Evolutionary conservation across 1,140 invertebrate species (phyloP).

Genomic region (Sarcophaga bullata): DNA sequence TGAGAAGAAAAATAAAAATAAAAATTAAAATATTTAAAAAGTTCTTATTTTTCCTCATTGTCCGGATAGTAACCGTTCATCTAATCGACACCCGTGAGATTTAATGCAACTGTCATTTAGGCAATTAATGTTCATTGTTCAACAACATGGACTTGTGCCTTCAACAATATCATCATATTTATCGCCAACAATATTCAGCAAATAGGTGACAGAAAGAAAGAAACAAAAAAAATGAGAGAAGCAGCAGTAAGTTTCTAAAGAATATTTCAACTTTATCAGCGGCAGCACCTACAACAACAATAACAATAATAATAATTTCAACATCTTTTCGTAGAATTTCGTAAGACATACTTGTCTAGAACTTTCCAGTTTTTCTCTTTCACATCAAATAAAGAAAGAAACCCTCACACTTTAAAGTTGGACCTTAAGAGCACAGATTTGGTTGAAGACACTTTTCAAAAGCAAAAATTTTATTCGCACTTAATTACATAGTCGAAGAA

Average conservation of each 20-base stretch:
- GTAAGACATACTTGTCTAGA: too few species aligned
- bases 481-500: conserved; percentile 30
- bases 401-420: not conserved
- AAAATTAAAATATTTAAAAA: too few species aligned
- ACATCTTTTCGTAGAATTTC: not conserved
- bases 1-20: too few species aligned
- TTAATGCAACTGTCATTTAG: conserved; percentile 38
- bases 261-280: too few species aligned
- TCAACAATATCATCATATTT: not conserved
- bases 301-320: not conserved
- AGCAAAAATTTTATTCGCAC: conserved; percentile 28
- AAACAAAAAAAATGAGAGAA: not conserved
- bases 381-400: not conserved
- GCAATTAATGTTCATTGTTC: conserved; percentile 28
- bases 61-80: too few species aligned
- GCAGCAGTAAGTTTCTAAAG: not conserved
- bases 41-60: too few species aligned
- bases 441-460: not conserved
- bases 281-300: too few species aligned
- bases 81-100: not conserved
- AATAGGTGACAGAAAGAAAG: not conserved
- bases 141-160: not conserved
- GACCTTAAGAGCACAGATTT: not conserved
- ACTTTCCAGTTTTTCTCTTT: too few species aligned
- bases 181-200: not conserved